Base-by-base conservation (phyloP, 2,888 invertebrate species). In the Spicauda simplicius region DNA sequence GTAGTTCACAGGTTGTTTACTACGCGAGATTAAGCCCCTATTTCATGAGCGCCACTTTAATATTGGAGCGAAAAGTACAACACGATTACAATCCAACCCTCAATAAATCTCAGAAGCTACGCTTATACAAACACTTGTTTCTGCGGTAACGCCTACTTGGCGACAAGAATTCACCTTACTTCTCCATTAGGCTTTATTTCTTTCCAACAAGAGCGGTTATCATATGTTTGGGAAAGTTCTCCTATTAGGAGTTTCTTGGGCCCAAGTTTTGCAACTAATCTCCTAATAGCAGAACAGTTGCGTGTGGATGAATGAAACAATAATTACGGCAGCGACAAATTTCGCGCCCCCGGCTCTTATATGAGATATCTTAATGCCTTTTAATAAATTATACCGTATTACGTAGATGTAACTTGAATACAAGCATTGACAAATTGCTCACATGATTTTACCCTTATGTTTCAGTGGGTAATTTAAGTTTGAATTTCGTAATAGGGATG, bases 251-350 rank as follows among this genome's bases (percentile, higher is more conserved):
- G 82, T 82, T 83, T 76, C 77, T 76, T 76, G 76, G 77, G 50
- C 77, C 71, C 71, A 79, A 81, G 71, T 77, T 75, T 50, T 78
- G 74, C 76, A 86, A 87, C 83, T 87, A 88, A 89, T 88, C 86
- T 83, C 74, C 84, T 88, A 88, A 87, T 87, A 86, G 85, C 76
- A 75, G 69, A 79, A 81, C 80, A 73, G 73, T 73, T 73, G 73
- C 76, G 73, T 77, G 74, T 74, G 64, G 73, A 74, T 71, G 77
- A 79, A 82, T 78, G 79, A 77, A 76, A 75, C 74, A 77, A 79
- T 81, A 76, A 81, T 81, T 78, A 75, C 71, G 72, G 50, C n/a
- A 20, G 73, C 70, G 70, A 69, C 41, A 68, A 69, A 69, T 68
- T 70, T 70, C 60, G 30, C 56, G 62, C 59, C 69, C 55, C 69